These are phyloP conservation scores for Halocynthia roretzi DNA, from an alignment of 23 tunicate species.

Conservation along the genomic window DNA sequence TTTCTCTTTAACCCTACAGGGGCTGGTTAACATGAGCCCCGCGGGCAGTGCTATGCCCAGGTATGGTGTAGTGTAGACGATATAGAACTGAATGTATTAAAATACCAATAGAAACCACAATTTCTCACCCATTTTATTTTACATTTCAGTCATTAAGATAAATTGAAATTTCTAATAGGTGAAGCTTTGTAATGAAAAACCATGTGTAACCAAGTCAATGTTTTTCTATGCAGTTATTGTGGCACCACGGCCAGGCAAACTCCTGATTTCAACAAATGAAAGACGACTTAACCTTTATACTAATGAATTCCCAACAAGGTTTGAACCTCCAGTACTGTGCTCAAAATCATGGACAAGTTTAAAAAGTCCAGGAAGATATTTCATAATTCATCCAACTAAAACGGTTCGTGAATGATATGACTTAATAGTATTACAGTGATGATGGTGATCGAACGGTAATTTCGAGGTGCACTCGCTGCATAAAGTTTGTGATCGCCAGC, in stretches of 20 bases:
- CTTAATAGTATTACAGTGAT: no score
- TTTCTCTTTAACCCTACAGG: no score
- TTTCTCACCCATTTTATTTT: no score
- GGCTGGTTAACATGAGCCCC: no score
- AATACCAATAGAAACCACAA: no score
- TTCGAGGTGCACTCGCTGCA: no score
- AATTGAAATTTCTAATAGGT: neutral
- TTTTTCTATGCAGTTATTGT: conserved; percentile 68
- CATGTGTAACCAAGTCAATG: conserved; percentile 44
- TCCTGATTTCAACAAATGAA: conserved; percentile 52
- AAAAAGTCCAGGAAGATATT: conserved; percentile 75
- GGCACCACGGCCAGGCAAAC: conserved; percentile 66
- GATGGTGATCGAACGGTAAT: no score
- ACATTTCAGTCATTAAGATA: no score
- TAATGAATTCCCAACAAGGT: conserved; percentile 58
- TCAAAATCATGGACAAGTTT: conserved; percentile 68
- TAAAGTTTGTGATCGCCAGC: no score
- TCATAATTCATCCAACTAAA: conserved; percentile 56
- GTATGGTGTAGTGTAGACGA: no score
- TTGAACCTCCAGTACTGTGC: conserved; percentile 59
- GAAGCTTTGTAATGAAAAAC: conserved; percentile 13
- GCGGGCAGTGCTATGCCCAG: no score
- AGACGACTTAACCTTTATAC: conserved; percentile 44
- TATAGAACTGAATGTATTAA: no score
- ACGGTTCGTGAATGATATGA: conserved; percentile 1